A percentile compares a stretch with the other conserved stretches of the same genome.
Conservation (phyloP, 2,113 vertebrate genomes). For the Mixornis gularis region DNA sequence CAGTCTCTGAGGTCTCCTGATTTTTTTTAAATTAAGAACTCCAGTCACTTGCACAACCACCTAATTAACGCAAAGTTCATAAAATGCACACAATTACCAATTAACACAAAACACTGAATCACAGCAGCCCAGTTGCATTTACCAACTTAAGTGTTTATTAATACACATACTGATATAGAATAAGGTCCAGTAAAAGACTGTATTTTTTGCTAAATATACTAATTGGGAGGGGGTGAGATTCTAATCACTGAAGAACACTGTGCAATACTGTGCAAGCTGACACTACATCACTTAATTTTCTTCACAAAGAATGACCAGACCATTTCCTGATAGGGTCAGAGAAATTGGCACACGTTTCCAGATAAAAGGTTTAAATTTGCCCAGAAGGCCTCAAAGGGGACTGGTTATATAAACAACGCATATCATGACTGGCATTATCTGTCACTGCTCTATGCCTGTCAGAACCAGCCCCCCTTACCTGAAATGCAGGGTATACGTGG, state of each 20-base stretch:
- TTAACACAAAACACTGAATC: neutral
- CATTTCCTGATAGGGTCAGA: neutral
- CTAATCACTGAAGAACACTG: neutral
- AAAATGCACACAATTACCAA: neutral
- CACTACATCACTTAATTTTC: neutral
- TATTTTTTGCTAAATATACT: neutral
- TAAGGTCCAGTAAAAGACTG: neutral
- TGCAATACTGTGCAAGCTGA: neutral
- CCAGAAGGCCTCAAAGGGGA: neutral
- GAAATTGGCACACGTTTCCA: neutral
- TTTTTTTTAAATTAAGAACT: neutral
- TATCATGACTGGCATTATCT: neutral
- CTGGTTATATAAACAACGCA: neutral
- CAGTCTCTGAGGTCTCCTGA: neutral
- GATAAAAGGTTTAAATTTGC: neutral
- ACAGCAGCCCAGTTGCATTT: neutral
- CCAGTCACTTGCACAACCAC: neutral
- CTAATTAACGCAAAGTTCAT: neutral
- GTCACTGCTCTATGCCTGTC: neutral
- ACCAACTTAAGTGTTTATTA: neutral
- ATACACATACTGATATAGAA: neutral
- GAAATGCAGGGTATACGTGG: neutral
- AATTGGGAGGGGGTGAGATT: accelerated
- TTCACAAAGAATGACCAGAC: neutral
- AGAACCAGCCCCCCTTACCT: neutral